Evolutionary conservation across 2,797 vertebrate species (phyloP), one percentile per base, ranked within the genome.

Genomic region (Gadopsis marmoratus): DNA sequence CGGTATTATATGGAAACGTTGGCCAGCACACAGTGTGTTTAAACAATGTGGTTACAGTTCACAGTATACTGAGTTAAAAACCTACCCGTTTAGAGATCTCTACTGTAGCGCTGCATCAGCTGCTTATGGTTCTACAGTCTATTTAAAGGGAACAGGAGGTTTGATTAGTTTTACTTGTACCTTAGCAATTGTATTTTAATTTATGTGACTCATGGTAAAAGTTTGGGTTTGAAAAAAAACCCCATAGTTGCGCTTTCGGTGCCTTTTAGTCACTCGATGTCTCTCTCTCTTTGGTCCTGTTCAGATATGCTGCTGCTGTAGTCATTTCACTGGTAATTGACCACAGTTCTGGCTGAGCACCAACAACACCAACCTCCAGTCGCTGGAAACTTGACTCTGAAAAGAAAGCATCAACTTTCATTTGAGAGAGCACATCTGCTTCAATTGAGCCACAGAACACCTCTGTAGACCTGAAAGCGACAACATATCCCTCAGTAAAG

Each of bases 301-400:
- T 71, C 81, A 9, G n/a, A 79, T 76, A 62, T 84, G 69, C 79
- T 74, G 78, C 90, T 89, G 90, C 47, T 87, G 86, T 62, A 86
- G 86, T 79, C 83, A 92, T 94, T 95, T 91, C 83, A 93, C 84
- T 79, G 71, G 82, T 92, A 92, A 94, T 89, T 93, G 89, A 92
- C 81, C 93, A 86, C 86, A 86, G 76, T 65, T 86, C 78, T 95
- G 94, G 89, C 90, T 61, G 53, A 60, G 62, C 67, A 82, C 83
- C 90, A 91, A 55, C 60, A 76, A 53, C 64, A 33, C 33, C 33
- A 33, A 33, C 84, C 83, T 86, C 59, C 75, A 70, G 74, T 85
- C 48, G 11, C 77, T 85, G 84, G 82, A 90, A 93, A 83, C 81
- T 82, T 84, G 66, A 79, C 76, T 84, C 54, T 78, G 84, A 86